Percentiles rank a stretch among this genome's conserved stretches.
Conservation (phyloP, 2,888 invertebrate species). For the Cephalotes varians region DNA sequence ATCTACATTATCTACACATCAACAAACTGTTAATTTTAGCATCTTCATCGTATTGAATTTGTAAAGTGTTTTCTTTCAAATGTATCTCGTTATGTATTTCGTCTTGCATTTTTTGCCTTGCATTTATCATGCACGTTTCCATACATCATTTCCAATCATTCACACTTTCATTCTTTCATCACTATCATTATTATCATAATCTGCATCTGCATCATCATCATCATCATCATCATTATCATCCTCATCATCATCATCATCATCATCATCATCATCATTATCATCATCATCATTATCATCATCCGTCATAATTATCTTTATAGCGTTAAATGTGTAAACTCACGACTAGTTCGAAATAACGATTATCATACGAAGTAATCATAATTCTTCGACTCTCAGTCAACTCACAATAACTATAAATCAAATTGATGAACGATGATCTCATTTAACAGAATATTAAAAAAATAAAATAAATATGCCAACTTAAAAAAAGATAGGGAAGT, state of each 20-base stretch:
- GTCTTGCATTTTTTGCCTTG: not conserved
- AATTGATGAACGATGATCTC: constrained; percentile 42
- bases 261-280: constrained; percentile 47
- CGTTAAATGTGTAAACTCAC: constrained; percentile 61
- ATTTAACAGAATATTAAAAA: constrained; percentile 62
- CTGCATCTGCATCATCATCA: not conserved
- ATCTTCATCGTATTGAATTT: constrained; percentile 67
- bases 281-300: constrained; percentile 38
- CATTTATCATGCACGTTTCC: too few species aligned
- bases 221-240: not conserved
- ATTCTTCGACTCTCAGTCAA: constrained; percentile 57
- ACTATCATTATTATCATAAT: constrained; percentile 33
- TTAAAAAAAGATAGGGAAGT: constrained; percentile 75
- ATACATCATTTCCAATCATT: constrained; percentile 44
- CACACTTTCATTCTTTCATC: constrained; percentile 50
- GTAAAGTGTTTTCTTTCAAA: constrained; percentile 64
- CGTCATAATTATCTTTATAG: constrained; percentile 55
- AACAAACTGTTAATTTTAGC: constrained; percentile 84
- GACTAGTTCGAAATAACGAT: constrained; percentile 74
- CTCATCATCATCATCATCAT: constrained; percentile 36
- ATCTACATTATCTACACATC: constrained; percentile 86
- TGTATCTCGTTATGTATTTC: constrained; percentile 29
- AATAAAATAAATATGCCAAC: constrained; percentile 81
- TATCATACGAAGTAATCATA: constrained; percentile 57
- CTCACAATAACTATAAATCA: constrained; percentile 49